Percentiles rank a stretch among this genome's conserved stretches.
Conservation (phyloP, 1,140 invertebrate genomes). For the Drosophila kepulauana region DNA sequence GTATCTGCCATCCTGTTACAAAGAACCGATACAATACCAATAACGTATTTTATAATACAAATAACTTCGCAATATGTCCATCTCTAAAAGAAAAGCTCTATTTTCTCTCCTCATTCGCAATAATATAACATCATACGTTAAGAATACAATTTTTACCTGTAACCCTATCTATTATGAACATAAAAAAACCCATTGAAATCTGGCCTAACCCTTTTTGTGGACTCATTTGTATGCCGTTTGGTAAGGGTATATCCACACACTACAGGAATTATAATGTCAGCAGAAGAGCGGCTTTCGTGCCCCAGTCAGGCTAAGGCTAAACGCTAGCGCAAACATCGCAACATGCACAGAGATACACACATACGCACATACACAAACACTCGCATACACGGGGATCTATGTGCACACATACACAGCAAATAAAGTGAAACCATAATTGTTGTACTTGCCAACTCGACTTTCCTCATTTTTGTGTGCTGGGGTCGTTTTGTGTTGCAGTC, state of each 20-base stretch:
- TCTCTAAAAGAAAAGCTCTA: too few species aligned
- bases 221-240: conserved; percentile 24
- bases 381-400: background rate
- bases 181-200: background rate
- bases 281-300: conserved; percentile 55
- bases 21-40: too few species aligned
- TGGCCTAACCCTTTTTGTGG: conserved; percentile 14
- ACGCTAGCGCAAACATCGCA: conserved; percentile 53
- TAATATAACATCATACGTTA: background rate
- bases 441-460: conserved; percentile 76
- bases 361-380: conserved; percentile 12
- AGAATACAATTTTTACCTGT: background rate
- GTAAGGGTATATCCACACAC: conserved; percentile 48
- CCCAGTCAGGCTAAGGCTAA: conserved; percentile 63
- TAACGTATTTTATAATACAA: too few species aligned
- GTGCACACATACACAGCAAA: conserved; percentile 41
- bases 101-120: too few species aligned
- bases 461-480: conserved; percentile 44
- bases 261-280: conserved; percentile 70
- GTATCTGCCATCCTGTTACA: too few species aligned
- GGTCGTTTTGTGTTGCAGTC: conserved; percentile 62
- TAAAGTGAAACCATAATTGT: conserved; percentile 80
- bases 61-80: too few species aligned
- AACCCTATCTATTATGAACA: conserved; percentile 14
- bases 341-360: conserved; percentile 28